A percentile compares a stretch with the other conserved stretches of the same genome.
Evolutionary conservation across 2,888 invertebrate genomes (phyloP).

Genomic region (Cheilosia grossa): DNA sequence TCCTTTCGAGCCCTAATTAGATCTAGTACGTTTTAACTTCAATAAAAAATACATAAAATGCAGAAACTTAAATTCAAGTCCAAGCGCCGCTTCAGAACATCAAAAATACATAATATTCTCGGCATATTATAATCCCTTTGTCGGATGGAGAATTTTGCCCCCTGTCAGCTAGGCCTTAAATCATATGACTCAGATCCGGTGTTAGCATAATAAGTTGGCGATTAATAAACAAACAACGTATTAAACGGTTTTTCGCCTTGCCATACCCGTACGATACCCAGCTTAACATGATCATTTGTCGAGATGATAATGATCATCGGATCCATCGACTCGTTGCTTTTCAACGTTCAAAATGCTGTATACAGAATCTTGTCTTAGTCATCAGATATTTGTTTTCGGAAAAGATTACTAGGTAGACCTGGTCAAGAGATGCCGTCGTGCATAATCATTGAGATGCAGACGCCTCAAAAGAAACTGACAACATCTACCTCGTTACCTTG

Average conservation of each 20-base stretch:
- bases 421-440: background rate
- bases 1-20: too few relatives aligned
- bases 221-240: constrained; percentile 1
- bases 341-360: background rate
- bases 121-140: background rate
- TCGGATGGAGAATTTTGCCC: background rate
- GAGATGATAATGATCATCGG: constrained; percentile 5
- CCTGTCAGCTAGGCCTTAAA: background rate
- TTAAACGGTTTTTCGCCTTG: background rate
- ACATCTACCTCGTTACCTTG: too few relatives aligned
- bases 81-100: background rate
- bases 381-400: background rate
- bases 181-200: constrained; percentile 28
- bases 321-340: background rate
- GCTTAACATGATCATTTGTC: constrained; percentile 2
- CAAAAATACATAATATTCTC: background rate
- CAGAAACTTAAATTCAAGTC: too few relatives aligned
- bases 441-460: constrained; percentile 30
- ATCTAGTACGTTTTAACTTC: too few relatives aligned
- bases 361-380: constrained; percentile 27
- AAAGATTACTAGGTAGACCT: background rate
- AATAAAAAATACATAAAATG: too few relatives aligned
- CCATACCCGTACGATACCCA: constrained; percentile 2
- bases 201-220: constrained; percentile 4
- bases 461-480: background rate